Evolutionary conservation across 2,113 vertebrate genomes (phyloP).

Genomic region (Channa maculata): DNA sequence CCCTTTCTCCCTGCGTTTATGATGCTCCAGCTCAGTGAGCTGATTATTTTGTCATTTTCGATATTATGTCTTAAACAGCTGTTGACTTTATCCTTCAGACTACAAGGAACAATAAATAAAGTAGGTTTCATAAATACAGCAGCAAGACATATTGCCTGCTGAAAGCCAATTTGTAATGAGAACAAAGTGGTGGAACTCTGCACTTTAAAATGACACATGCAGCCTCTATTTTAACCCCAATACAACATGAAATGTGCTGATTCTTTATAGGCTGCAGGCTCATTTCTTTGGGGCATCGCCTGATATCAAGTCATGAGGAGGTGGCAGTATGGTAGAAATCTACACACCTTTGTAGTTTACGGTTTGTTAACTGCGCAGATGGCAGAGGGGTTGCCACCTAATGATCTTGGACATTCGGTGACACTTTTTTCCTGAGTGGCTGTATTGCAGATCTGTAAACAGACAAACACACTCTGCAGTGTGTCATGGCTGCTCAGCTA

Average conservation of each 20-base stretch:
- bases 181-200: constrained; percentile 4
- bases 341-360: constrained; percentile 42
- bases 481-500: constrained; percentile 7
- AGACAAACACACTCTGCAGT: constrained; percentile 5
- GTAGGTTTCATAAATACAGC: constrained; percentile 1
- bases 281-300: not conserved
- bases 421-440: constrained; percentile 29
- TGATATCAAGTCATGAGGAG: constrained; percentile 1
- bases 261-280: constrained; percentile 1
- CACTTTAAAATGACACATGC: not conserved
- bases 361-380: constrained; percentile 50
- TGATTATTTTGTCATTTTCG: not conserved
- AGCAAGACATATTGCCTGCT: constrained; percentile 21
- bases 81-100: not conserved
- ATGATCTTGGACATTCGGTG: constrained; percentile 46
- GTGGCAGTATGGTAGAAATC: constrained; percentile 25
- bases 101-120: not conserved
- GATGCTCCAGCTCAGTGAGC: not conserved
- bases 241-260: not conserved
- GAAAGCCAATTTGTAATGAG: constrained; percentile 34
- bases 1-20: not conserved
- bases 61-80: not conserved
- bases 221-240: not conserved
- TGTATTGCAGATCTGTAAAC: constrained; percentile 39
- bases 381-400: constrained; percentile 36